Base-by-base conservation (phyloP, 2,797 vertebrate genomes). In the Discoglossus pictus region DNA sequence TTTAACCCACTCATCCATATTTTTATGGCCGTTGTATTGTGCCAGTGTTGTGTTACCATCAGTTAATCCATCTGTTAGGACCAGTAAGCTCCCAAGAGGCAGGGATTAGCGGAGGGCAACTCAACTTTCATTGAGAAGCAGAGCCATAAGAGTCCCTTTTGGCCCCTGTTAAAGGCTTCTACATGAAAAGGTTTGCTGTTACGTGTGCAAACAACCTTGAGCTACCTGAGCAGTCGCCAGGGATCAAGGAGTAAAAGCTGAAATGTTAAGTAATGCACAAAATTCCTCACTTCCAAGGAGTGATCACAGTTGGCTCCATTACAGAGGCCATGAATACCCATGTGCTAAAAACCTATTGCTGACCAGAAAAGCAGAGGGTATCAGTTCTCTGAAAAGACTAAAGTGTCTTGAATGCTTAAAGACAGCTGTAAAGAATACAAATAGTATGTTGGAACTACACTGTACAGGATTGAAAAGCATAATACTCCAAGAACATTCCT, bases 21-120 rank as follows among this genome's bases (percentile, higher is more conserved):
- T 56, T 66, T 58, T 66, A 66, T 66, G 21, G 34, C 42, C 31
- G 23, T 27, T 47, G 34, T 13, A 16, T 39, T 46, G 24, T 66
- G 52, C 38, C 42, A 16, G 63, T 56, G 63, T 58, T 48, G 34
- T 48, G 40, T 65, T 65, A 48, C 63, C 42, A 47, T 65, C 52
- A 15, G 31, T 13, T 56, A 55, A 47, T 65, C 42, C 52, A 12
- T 65, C 35, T 25, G 27, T 65, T 55, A 54, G 39, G 20, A 56
- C 55, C 63, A 48, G 27, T 56, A 39, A 56, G 24, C 21, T 50
- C 61, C 42, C 36, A 23, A 13, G 42, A 17, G 16, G 39, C 18
- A 16, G 25, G 31, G 10, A 13, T 48, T 38, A 25, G 52, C n/a
- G 8, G 4, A 34, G 47, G 21, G 52, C 46, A 65, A 54, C 50